Evolutionary conservation across 2,113 vertebrate genomes (phyloP), one percentile per base, ranked within the genome.

Genomic region (Bufo bufo): DNA sequence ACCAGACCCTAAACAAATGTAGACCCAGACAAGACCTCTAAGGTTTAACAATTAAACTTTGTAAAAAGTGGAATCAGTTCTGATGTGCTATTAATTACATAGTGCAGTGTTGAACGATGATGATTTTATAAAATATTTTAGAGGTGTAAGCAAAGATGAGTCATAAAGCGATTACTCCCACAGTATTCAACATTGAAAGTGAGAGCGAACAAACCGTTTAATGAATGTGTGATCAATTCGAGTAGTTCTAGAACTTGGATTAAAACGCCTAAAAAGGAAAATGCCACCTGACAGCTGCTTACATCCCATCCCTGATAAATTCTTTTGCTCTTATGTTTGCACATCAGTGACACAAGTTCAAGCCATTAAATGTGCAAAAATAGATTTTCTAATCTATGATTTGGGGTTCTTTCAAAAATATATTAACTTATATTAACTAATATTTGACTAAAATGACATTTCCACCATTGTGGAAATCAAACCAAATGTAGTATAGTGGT

Each of bases 161-260:
- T 52, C 81, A 83, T 69, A 83, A 83, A 66, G 81, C 11, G 81
- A 83, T 66, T 83, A 16, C 12, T 83, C 4, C 19, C 47, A 23
- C 45, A 49, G 47, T 5, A 19, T n/a, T 66, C 45, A 4, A 52
- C 20, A 61, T 20, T 10, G 14, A 82, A 6, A 47, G 6, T 50
- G 61, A 49, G 81, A 47, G n/a, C 61, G n/a, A 61, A 61, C 52
- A 13, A 52, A 45, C 19, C 61, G 16, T 52, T 65, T 83, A 49
- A 69, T 50, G 49, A 69, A 83, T 83, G 61, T 52, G 45, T 19
- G 49, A 66, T 50, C 61, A 19, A 65, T 83, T 66, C 6, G 1
- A 83, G 20, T 14, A 50, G 16, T 23, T 61, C 19, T 59, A 82
- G 61, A 58, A 80, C n/a, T 33, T 58, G n/a, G 52, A 58, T 13